Conservation (phyloP, 2,113 vertebrate species). For the Colistium nudipinnis region DNA sequence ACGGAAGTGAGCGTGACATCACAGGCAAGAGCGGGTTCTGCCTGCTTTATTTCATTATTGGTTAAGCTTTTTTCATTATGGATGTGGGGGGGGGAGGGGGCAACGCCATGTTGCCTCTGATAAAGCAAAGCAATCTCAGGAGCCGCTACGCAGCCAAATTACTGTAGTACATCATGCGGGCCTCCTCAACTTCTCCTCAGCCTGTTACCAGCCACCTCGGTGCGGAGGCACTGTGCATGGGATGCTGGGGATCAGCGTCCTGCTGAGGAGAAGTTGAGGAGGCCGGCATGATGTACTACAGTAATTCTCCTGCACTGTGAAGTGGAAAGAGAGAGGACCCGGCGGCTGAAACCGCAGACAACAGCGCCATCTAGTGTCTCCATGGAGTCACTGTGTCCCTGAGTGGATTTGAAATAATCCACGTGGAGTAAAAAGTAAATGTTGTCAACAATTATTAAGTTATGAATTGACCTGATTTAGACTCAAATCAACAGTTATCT, state of each 20-base stretch:
- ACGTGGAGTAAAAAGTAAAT: neutral
- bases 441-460: neutral
- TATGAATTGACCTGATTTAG: no score
- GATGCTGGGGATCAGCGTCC: no score
- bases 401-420: neutral
- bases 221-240: conserved; percentile 42
- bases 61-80: conserved; percentile 72
- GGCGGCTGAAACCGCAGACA: conserved; percentile 56
- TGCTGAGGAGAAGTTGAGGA: no score
- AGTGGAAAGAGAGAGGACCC: conserved; percentile 40
- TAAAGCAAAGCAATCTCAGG: conserved; percentile 82
- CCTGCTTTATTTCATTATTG: conserved; percentile 75
- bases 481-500: neutral
- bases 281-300: no score
- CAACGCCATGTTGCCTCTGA: conserved; percentile 69
- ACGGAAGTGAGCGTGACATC: conserved; percentile 70
- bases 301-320: conserved; percentile 44
- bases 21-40: conserved; percentile 61
- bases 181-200: conserved; percentile 52
- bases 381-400: neutral
- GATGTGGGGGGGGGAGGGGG: no score
- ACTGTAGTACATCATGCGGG: conserved; percentile 79
- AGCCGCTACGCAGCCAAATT: conserved; percentile 75
- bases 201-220: conserved; percentile 28
- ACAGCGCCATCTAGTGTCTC: conserved; percentile 78